Conservation (phyloP, 1,140 invertebrate genomes). For the Sycophaga agraensis region DNA sequence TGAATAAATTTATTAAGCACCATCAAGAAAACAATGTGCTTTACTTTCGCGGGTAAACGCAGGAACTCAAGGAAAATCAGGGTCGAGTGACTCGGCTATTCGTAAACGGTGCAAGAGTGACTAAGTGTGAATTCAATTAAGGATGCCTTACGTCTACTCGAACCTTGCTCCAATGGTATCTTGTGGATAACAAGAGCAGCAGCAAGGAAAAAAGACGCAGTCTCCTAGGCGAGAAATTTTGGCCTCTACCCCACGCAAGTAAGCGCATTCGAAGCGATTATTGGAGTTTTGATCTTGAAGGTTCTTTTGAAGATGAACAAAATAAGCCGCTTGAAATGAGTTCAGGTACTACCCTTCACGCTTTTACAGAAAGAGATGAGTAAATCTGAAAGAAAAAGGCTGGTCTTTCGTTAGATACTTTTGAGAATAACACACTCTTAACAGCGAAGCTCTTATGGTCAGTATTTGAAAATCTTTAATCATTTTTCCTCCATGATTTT, state of each 20-base stretch:
- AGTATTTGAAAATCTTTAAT: too few relatives aligned
- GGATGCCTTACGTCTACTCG: constrained; percentile 46
- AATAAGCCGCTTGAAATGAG: constrained; percentile 41
- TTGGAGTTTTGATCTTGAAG: constrained; percentile 37
- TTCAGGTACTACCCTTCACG: constrained; percentile 36
- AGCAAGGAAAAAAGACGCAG: constrained; percentile 49
- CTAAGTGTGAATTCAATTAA: constrained; percentile 59
- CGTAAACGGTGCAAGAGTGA: constrained; percentile 42
- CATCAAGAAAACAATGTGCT: background rate
- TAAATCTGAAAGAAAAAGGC: too few relatives aligned
- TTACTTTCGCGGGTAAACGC: constrained; percentile 21
- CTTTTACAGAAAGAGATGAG: too few relatives aligned
- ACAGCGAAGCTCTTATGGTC: too few relatives aligned
- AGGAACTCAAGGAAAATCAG: constrained; percentile 50
- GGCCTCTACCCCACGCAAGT: too few relatives aligned
- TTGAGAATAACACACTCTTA: too few relatives aligned
- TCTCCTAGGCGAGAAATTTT: too few relatives aligned
- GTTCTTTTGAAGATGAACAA: constrained; percentile 29
- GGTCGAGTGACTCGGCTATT: constrained; percentile 52
- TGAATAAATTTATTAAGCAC: constrained; percentile 22
- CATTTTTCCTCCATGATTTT: too few relatives aligned
- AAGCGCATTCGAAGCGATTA: too few relatives aligned
- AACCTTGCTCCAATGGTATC: constrained; percentile 50
- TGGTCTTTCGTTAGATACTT: too few relatives aligned
- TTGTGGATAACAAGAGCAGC: too few relatives aligned